Evolutionary conservation across 1,140 invertebrate genomes (phyloP), one percentile per base, ranked within the genome.

Genomic region (Campoletis sonorensis): DNA sequence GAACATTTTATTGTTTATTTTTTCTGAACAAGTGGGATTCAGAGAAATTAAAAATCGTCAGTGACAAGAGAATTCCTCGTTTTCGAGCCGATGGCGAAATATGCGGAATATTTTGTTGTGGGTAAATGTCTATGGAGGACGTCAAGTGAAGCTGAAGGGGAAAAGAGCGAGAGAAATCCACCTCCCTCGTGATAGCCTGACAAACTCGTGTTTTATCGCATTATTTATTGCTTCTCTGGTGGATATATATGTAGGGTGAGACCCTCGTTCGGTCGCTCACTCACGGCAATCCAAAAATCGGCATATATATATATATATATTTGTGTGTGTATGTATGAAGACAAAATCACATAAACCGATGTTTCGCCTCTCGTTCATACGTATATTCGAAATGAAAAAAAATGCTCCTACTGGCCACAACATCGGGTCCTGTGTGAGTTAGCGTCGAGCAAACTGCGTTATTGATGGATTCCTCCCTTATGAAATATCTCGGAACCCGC

Each of bases 381-480:
- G 27, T 77, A 16, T 64, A 82, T 72, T 73, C 23, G 71, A 49
- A 81, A 79, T 81, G 76, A 75, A 75, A 75, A 75, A 75, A 75
- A 51, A 75, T 51, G n/a, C 45, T 40, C 15, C 30, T 67, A 78
- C 58, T 78, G 76, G 27, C 73, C 73, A 64, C 58, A 40, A 68
- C 26, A 70, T 76, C 79, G 73, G 45, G 70, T 51, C 45, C 67
- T 61, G 58, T 79, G 67, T 70, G 67, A 78, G 73, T 71, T 68
- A 16, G 71, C 30, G 78, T 64, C 54, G 33, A 40, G 30, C 30
- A 78, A 78, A 71, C 75, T 75, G 77, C 79, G 86, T 92, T 92
- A 92, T 92, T 92, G 91, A 92, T 92, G 91, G 90, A 92, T 92
- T 91, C 89, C 88, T 89, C 91, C 91, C 88, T 91, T 92, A 92